Evolutionary conservation across 2,113 vertebrate species (phyloP).

Genomic region (Python bivittatus): DNA sequence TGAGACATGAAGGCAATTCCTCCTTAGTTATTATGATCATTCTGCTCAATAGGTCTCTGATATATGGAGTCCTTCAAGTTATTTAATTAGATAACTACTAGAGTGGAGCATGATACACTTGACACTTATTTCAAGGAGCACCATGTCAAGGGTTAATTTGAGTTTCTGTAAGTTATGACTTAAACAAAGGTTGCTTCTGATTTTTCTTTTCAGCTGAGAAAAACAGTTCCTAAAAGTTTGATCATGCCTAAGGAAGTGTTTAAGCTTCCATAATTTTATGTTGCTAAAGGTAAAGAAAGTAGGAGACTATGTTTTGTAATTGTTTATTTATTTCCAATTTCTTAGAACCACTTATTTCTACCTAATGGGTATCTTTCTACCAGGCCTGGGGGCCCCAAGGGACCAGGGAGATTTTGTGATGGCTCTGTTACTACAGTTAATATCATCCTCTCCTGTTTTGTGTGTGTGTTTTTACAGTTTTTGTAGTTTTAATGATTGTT

Average conservation of each 20-base stretch:
- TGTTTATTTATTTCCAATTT: no score
- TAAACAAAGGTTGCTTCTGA: conserved; percentile 5
- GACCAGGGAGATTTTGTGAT: no score
- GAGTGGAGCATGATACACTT: not conserved
- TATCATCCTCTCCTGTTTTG: no score
- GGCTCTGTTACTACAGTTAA: no score
- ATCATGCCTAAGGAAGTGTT: not conserved
- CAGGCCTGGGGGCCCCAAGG: no score
- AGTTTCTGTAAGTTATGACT: conserved; percentile 19
- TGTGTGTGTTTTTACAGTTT: no score
- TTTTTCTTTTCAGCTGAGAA: not conserved
- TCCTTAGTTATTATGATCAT: conserved; percentile 35
- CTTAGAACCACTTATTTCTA: not conserved
- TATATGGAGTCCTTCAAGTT: conserved; percentile 14
- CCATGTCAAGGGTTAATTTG: conserved; percentile 32
- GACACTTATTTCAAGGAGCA: conserved; percentile 8
- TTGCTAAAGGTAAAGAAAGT: not conserved
- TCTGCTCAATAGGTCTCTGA: conserved; percentile 40
- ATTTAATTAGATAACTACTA: conserved; percentile 41
- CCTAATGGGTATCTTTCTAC: not conserved
- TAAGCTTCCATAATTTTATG: not conserved
- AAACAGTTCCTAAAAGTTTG: not conserved
- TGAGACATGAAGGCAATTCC: conserved; percentile 49
- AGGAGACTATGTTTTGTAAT: not conserved
- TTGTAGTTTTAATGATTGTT: no score